Conservation (phyloP, 2,113 vertebrate species). For the Prinia subflava region DNA sequence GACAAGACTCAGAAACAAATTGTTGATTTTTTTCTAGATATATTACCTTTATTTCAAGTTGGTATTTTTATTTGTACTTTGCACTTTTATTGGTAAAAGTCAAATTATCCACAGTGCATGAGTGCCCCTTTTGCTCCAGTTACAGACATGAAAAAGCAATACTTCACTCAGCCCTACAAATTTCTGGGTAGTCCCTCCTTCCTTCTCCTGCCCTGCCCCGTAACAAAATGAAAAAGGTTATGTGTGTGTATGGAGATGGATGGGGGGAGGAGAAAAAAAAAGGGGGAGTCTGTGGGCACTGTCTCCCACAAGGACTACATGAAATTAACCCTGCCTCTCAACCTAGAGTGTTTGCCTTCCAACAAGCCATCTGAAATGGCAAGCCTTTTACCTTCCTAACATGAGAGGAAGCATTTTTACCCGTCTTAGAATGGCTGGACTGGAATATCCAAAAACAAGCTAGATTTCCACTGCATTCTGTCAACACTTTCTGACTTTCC, state of each 20-base stretch:
- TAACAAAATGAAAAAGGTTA: background rate
- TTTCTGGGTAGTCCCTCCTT: background rate
- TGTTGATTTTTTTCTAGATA: background rate
- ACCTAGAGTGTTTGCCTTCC: background rate
- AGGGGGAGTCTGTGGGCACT: background rate
- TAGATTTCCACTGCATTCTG: background rate
- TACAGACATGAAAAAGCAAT: background rate
- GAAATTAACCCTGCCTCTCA: background rate
- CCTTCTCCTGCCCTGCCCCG: background rate
- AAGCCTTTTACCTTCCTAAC: background rate
- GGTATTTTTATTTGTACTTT: too few relatives aligned
- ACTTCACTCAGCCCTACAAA: background rate
- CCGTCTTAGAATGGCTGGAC: background rate
- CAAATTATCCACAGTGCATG: rapidly evolving
- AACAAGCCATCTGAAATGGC: background rate
- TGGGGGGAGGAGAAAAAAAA: background rate
- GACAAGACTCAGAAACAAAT: background rate
- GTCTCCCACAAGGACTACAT: background rate
- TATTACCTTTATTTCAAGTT: background rate
- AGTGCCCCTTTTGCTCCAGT: background rate
- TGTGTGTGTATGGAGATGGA: rapidly evolving
- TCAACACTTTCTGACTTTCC: background rate
- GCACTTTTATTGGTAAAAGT: background rate
- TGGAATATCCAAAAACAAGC: background rate
- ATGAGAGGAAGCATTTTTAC: background rate